Evolutionary conservation across 2,797 vertebrate genomes (phyloP), one percentile per base, ranked within the genome.

Genomic region (Clarias pachynema): DNA sequence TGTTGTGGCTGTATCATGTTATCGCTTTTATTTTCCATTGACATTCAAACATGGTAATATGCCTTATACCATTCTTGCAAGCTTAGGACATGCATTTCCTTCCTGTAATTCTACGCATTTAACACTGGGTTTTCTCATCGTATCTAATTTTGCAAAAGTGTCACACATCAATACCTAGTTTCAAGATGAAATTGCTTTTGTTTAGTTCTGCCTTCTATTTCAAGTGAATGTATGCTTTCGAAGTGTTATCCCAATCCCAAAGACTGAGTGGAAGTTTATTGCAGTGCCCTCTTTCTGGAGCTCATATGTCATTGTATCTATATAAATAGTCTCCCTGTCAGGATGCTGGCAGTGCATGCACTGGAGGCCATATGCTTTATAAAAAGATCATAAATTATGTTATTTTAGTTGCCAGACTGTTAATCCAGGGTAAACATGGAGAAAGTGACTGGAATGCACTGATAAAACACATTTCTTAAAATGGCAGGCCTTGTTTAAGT

Each of bases 321-420:
- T 92, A 93, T 92, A 93, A 93, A 94, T 93, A 92, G 93, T 89
- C 86, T 90, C 84, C 89, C 91, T 93, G 92, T 92, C 90, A 87
- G 85, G 70, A 75, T 83, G 83, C 75, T 92, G 92, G 94, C 91
- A 92, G 91, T 90, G 86, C 88, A 89, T 87, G 91, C 87, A 88
- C 90, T 83, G 62, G 79, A 91, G 89, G 88, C 79, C 89, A 89
- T 88, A 85, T 87, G 89, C 90, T 93, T 91, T 86, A 86, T 91
- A 88, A 91, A 92, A 91, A 88, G 74, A 88, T 90, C 82, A 86
- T 88, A 87, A 90, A 88, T 86, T 80, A 89, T 94, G 91, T 93
- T 93, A 92, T 94, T 94, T 93, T 93, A 91, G 91, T 89, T 91
- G 87, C 86, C 82, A 90, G 90, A 93, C 91, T 69, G 92, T 87